phyloP scores from a whole-genome alignment of 2,113 vertebrate species.

The Loxodonta africana region DNA sequence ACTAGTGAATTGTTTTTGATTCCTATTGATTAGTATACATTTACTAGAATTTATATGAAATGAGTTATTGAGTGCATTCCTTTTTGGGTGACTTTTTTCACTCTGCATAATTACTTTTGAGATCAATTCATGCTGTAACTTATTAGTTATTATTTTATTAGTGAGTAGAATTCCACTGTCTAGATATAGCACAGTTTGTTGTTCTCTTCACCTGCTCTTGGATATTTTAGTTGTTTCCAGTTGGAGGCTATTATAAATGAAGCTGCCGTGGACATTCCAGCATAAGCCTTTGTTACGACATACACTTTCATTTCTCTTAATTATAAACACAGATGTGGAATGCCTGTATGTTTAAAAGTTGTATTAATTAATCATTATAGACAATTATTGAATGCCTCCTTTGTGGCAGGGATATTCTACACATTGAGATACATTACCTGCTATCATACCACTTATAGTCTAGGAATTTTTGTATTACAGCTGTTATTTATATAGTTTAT shows the following conservation, averaged over 20 bases:
- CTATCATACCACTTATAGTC: not conserved
- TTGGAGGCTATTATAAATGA: too few species aligned
- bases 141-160: not conserved
- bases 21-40: not conserved
- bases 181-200: not conserved
- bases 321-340: not conserved
- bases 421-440: not conserved
- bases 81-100: not conserved
- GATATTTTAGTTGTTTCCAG: not conserved
- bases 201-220: not conserved
- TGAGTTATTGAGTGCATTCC: not conserved
- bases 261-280: too few species aligned
- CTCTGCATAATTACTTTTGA: not conserved
- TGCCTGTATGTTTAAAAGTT: too few species aligned
- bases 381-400: not conserved
- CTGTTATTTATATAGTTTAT: not conserved
- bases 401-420: not conserved
- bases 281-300: too few species aligned
- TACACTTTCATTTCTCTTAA: too few species aligned
- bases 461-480: not conserved
- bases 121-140: not conserved
- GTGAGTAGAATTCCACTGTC: not conserved
- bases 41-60: not conserved
- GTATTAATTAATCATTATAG: not conserved
- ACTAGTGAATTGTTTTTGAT: not conserved